Evolutionary conservation across 2,888 invertebrate species (phyloP), one percentile per base, ranked within the genome.

Genomic region (Lasioglossum leucozonium): DNA sequence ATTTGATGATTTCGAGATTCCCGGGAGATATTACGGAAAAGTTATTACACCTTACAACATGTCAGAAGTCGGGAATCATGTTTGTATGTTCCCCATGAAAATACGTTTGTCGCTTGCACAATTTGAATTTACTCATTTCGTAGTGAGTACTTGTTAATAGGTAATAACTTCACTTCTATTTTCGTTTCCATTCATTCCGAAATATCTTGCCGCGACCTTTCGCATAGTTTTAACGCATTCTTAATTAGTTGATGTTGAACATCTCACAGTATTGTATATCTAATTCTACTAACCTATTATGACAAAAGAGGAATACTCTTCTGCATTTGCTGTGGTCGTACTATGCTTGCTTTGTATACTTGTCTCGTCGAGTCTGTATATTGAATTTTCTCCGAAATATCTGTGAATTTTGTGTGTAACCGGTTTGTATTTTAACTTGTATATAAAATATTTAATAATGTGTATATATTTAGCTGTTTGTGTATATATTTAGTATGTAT

Each of bases 41-140:
- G 30, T 69, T 42, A 77, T 58, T 74, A 58, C 58, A 58, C 26
- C n/a, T 55, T 10, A 34, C 82, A 75, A 75, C 77, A 87, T 82
- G 77, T 77, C 76, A 73, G 65, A 76, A 81, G 77, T 79, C 22
- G 72, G 62, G 30, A 74, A 78, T 81, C 77, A 72, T 81, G 69
- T 83, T 84, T 85, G 67, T 81, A 75, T 51, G 77, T 83, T 84
- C 67, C 65, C 81, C 75, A 62, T 84, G 75, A 77, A 84, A 82
- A 86, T 79, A 77, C 77, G 72, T 79, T 77, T 82, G 58, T 74
- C 42, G 13, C 67, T 86, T 77, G 67, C 65, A 51, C 58, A 73
- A 77, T 83, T 82, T 72, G 67, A 77, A 81, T 79, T 83, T 79
- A 72, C 65, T 72, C 72, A 76, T 58, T 75, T 72, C 65, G 65